phyloP scores from a whole-genome alignment of 2,797 vertebrate genomes.

The Micrastur ruficollis region DNA sequence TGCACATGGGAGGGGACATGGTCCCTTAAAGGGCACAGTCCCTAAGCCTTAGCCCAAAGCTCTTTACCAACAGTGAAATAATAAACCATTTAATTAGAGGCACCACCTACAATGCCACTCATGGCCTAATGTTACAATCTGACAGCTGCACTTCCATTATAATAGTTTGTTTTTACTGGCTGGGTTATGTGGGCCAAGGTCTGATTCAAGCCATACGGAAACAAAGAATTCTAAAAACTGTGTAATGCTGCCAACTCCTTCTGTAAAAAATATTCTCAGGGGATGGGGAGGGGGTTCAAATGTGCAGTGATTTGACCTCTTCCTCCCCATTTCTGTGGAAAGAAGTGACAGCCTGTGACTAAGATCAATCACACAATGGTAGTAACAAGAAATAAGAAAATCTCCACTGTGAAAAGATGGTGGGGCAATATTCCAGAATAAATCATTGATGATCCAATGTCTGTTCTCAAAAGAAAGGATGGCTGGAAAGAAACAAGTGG shows the following conservation, averaged over 20 bases:
- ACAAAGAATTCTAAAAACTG: not conserved
- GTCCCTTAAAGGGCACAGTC: not conserved
- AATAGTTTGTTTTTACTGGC: not conserved
- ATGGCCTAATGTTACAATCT: not conserved
- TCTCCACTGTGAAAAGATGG: not conserved
- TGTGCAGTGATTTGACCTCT: not conserved
- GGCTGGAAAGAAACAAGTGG: not conserved
- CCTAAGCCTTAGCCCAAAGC: not conserved
- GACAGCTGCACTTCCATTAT: constrained; percentile 35
- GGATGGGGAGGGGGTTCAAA: not conserved
- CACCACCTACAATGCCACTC: not conserved
- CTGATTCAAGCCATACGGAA: constrained; percentile 6
- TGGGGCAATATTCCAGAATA: not conserved
- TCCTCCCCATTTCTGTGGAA: not conserved
- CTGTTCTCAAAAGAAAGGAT: not conserved
- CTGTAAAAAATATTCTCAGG: not conserved
- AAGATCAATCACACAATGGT: not conserved
- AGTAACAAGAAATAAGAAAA: not conserved
- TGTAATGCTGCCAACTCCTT: not conserved
- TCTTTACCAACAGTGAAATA: not conserved
- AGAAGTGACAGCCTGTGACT: constrained; percentile 18
- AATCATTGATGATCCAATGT: not conserved
- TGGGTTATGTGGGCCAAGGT: constrained; percentile 7
- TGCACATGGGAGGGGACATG: not conserved
- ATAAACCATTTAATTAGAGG: not conserved